Base-by-base conservation (phyloP, 2,888 invertebrate species). In the Thelaira solivaga region DNA sequence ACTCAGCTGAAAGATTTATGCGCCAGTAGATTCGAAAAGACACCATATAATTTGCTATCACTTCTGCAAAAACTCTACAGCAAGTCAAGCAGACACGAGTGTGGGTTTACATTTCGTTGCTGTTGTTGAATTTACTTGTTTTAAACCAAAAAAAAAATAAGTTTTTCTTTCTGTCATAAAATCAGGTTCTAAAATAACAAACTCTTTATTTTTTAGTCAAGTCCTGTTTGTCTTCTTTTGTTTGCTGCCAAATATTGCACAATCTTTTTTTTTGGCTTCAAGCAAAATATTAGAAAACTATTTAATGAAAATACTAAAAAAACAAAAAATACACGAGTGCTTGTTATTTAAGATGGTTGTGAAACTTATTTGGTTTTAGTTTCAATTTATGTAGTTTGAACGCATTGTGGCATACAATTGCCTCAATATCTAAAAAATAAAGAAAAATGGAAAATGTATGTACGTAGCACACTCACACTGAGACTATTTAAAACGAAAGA, bases 401-500 rank as follows among this genome's bases (percentile, higher is more conserved):
- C 69, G 69, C 68, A 76, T 57, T 69, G 47, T 49, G 26, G 57
- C 39, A 64, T 62, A 34, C 75, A 55, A 62, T 51, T 65, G 55
- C 41, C 24, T 39, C 59, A 65, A 73, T 74, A 41, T 20, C 7
- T 20, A 8, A 55, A n/a, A 39, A 55, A 4, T 5, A 39, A 65
- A 64, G 8, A 11, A 47, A n/a, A 29, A 4, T 24, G 7, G n/a
- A n/a, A n/a, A n/a, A n/a, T n/a, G n/a, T n/a, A n/a, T n/a, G n/a
- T n/a, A n/a, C n/a, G n/a, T n/a, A n/a, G n/a, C n/a, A n/a, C n/a
- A n/a, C n/a, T n/a, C n/a, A n/a, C n/a, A n/a, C n/a, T n/a, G n/a
- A n/a, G n/a, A n/a, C n/a, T n/a, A n/a, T n/a, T n/a, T n/a, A 36
- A 76, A 76, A 69, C 76, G 43, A 80, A 81, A 80, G 80, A 80